phyloP scores from a whole-genome alignment of 2,888 invertebrate species.

The Mayetiola destructor region DNA sequence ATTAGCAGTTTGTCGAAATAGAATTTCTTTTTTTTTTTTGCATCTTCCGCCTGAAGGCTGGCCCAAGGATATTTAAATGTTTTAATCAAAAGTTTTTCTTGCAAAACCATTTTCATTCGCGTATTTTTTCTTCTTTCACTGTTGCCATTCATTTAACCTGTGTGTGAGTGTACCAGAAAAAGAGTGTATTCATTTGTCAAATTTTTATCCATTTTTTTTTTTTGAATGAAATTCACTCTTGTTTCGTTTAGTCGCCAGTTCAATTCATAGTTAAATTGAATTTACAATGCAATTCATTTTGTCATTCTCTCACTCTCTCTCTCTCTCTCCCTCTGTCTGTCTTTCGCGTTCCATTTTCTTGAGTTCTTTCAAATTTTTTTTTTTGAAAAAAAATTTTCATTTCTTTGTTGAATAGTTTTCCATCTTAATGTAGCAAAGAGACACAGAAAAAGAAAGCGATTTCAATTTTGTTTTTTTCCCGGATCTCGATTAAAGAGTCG shows the following conservation, averaged over 20 bases:
- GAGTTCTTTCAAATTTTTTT: too few species aligned
- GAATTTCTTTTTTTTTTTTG: too few species aligned
- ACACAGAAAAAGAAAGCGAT: not conserved
- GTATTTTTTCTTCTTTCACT: not conserved
- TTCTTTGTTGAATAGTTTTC: too few species aligned
- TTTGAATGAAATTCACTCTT: not conserved
- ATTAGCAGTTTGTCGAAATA: slow-evolving; percentile 1
- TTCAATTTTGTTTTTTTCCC: not conserved
- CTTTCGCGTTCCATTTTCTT: too few species aligned
- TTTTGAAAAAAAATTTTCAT: too few species aligned
- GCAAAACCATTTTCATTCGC: too few species aligned
- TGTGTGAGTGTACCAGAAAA: too few species aligned
- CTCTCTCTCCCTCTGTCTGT: too few species aligned
- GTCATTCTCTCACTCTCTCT: too few species aligned
- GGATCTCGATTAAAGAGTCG: too few species aligned
- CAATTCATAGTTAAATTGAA: not conserved
- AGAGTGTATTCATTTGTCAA: too few species aligned
- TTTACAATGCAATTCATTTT: not conserved
- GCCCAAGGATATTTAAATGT: slow-evolving; percentile 8
- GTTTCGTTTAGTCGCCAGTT: not conserved
- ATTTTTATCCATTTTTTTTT: not conserved
- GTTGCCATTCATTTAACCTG: not conserved
- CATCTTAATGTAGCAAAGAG: not conserved
- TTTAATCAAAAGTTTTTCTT: slow-evolving; percentile 2
- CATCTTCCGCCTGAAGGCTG: too few species aligned